Conservation (phyloP, 37 sponge, comb jelly and placozoan genomes). For the Chondrosia reniformis region DNA sequence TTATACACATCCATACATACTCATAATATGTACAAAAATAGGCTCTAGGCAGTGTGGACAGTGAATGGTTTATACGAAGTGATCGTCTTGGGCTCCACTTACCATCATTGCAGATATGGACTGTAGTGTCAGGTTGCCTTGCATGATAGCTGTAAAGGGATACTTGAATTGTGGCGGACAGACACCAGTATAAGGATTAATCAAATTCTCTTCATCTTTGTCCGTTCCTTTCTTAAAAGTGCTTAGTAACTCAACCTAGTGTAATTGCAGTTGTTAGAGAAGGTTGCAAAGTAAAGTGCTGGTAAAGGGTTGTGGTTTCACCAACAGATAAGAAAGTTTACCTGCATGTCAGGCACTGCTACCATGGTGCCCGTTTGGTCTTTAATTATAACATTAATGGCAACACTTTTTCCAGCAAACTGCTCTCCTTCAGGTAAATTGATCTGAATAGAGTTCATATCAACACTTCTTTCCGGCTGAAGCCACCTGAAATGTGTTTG, state of each 20-base stretch:
- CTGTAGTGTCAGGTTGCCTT: background rate
- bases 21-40: too few species aligned
- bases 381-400: slow-evolving; percentile 42
- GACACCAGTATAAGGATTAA: slow-evolving; percentile 18
- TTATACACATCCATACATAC: too few species aligned
- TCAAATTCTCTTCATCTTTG: background rate
- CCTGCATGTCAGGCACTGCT: slow-evolving; percentile 84
- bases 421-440: slow-evolving; percentile 13
- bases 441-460: slow-evolving; percentile 65
- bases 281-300: too few species aligned
- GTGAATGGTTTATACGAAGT: too few species aligned
- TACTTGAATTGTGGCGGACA: slow-evolving; percentile 9
- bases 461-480: slow-evolving; percentile 84
- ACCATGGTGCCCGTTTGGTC: slow-evolving; percentile 72
- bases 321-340: background rate
- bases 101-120: slow-evolving; percentile 19
- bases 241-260: slow-evolving; percentile 12
- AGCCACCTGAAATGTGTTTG: slow-evolving; percentile 56
- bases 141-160: slow-evolving; percentile 13
- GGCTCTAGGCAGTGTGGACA: too few species aligned
- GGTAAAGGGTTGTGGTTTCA: too few species aligned
- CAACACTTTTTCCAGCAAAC: slow-evolving; percentile 16
- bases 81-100: background rate
- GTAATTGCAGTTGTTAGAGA: background rate
- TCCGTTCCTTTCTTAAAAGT: background rate